These are phyloP conservation scores for Apodemus agrarius DNA, from an alignment of 2,797 vertebrate genomes.

Conservation along the genomic window DNA sequence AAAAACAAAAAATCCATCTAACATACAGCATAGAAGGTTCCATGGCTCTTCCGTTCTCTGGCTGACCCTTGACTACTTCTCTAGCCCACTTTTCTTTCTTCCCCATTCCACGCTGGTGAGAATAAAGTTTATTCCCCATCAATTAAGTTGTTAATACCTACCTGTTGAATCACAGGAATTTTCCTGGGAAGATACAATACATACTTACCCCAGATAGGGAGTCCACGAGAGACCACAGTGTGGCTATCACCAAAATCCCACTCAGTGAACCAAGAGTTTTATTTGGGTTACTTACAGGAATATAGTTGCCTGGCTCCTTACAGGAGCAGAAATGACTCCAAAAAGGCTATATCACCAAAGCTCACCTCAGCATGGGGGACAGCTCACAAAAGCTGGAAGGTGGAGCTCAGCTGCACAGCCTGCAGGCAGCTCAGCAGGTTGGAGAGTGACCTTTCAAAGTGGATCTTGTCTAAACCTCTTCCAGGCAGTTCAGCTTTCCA, in stretches of 20 bases:
- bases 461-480: neutral
- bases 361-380: neutral
- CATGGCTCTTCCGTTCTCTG: constrained; percentile 12
- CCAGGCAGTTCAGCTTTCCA: neutral
- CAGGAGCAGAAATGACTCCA: neutral
- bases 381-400: neutral
- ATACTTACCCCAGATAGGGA: neutral
- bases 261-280: neutral
- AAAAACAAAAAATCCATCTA: neutral
- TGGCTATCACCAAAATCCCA: neutral
- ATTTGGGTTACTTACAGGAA: neutral
- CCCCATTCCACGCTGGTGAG: neutral
- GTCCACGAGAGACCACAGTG: neutral
- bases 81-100: constrained; percentile 45
- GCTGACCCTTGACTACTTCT: constrained; percentile 20
- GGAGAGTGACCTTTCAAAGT: neutral
- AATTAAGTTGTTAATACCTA: constrained; percentile 38
- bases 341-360: neutral
- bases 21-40: neutral
- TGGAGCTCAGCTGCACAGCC: neutral
- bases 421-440: neutral
- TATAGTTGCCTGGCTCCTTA: neutral
- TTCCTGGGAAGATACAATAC: neutral
- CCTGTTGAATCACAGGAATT: neutral
- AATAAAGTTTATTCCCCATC: neutral